A percentile compares a stretch with the other conserved stretches of the same genome.
Conservation (phyloP, 1,140 invertebrate species). For the Plectrocnemia conspersa region DNA sequence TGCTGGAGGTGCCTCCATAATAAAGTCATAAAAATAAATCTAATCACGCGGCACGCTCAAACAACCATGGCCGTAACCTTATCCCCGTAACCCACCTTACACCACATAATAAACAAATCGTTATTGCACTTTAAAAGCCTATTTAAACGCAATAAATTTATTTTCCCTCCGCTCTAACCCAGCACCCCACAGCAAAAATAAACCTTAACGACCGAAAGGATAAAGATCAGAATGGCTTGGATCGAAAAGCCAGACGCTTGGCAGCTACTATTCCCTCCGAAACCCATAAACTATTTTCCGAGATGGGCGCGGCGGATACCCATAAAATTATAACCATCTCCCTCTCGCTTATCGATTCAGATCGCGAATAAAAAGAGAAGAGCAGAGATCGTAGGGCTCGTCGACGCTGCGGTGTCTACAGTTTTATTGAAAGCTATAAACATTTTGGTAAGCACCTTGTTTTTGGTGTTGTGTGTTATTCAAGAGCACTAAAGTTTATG, state of each 20-base stretch:
- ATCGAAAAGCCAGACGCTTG: slow-evolving; percentile 36
- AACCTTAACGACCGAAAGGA: slow-evolving; percentile 20
- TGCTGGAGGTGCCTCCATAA: slow-evolving; percentile 10
- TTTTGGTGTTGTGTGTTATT: slow-evolving; percentile 31
- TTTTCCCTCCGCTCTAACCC: slow-evolving; percentile 18
- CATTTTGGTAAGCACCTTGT: slow-evolving; percentile 35
- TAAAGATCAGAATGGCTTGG: slow-evolving; percentile 37
- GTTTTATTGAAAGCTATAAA: slow-evolving; percentile 36
- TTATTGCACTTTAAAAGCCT: slow-evolving; percentile 53
- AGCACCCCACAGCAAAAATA: slow-evolving; percentile 26
- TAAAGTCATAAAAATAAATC: slow-evolving; percentile 33
- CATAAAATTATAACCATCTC: slow-evolving; percentile 19
- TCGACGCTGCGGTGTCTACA: slow-evolving; percentile 21
- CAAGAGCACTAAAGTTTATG: slow-evolving; percentile 28
- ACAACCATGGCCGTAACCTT: no score
- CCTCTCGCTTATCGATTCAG: slow-evolving; percentile 5
- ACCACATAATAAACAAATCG: slow-evolving; percentile 46
- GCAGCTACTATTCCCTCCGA: slow-evolving; percentile 28
- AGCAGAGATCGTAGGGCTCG: not conserved
- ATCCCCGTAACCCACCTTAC: slow-evolving; percentile 23
- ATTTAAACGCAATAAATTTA: slow-evolving; percentile 51
- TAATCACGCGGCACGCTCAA: slow-evolving; percentile 29
- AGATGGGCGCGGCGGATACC: not conserved
- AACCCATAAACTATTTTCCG: slow-evolving; percentile 34
- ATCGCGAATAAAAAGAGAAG: slow-evolving; percentile 14